These are phyloP conservation scores for Melanerpes formicivorus DNA, from an alignment of 2,113 vertebrate genomes.

Conservation along the genomic window DNA sequence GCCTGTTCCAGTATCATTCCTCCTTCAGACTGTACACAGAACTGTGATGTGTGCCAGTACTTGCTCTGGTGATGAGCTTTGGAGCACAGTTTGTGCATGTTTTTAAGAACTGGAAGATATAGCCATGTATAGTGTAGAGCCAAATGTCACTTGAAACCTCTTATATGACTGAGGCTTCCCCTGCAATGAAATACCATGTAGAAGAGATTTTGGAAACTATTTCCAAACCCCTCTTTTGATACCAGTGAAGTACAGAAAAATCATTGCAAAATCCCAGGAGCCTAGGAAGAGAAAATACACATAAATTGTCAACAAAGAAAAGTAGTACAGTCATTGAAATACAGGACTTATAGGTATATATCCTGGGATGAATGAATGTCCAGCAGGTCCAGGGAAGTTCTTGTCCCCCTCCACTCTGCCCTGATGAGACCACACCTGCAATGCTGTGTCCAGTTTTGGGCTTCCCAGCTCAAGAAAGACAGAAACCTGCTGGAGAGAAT, in stretches of 20 bases:
- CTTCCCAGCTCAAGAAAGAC: no score
- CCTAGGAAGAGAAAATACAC: background rate
- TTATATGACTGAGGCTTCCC: background rate
- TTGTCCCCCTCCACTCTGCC: no score
- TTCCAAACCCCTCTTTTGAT: background rate
- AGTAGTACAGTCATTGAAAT: background rate
- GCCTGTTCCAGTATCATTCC: background rate
- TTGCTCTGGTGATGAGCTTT: slow-evolving; percentile 14
- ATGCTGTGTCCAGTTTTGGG: no score
- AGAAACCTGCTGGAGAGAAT: no score
- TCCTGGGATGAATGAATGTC: background rate
- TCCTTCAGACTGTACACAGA: background rate
- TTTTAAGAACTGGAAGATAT: slow-evolving; percentile 36
- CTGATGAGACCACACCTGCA: no score
- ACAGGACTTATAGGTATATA: background rate
- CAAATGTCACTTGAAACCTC: background rate
- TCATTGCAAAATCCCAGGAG: background rate
- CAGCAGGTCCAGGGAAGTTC: no score
- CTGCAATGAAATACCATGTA: background rate
- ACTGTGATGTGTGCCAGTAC: background rate
- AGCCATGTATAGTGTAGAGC: background rate
- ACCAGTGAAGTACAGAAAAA: background rate
- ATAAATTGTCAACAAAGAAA: background rate
- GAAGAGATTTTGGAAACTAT: background rate
- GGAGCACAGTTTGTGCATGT: slow-evolving; percentile 26